Percentiles rank a stretch among this genome's conserved stretches.
phyloP scores from a whole-genome alignment of 2,113 vertebrate genomes.

The Uria lomvia region DNA sequence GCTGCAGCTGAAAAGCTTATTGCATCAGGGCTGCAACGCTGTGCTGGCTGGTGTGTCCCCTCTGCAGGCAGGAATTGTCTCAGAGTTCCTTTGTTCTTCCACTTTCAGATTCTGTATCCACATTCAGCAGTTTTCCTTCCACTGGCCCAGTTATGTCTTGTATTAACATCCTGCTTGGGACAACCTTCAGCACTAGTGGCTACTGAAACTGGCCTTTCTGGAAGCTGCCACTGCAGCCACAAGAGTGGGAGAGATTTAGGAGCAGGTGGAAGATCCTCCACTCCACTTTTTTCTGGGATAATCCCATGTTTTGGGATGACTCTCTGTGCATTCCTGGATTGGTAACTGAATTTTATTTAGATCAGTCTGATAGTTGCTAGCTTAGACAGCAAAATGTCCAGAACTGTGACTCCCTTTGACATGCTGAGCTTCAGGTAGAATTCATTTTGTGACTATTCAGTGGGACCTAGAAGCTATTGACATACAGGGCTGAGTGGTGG shows the following conservation, averaged over 20 bases:
- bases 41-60: background rate
- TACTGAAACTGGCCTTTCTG: background rate
- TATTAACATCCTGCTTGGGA: background rate
- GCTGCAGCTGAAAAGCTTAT: background rate
- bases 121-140: background rate
- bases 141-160: background rate
- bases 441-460: background rate
- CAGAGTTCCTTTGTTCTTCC: background rate
- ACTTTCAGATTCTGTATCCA: background rate
- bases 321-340: background rate
- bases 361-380: background rate
- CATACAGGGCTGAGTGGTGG: background rate
- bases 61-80: background rate
- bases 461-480: background rate
- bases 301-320: background rate
- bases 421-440: background rate
- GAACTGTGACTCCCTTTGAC: background rate
- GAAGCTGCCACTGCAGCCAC: background rate
- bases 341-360: background rate
- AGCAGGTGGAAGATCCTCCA: background rate
- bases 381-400: background rate
- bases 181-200: background rate
- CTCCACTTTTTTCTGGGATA: background rate
- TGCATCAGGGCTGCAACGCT: accelerated
- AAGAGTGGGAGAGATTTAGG: background rate